These are phyloP conservation scores for Poeciliopsis retropinna DNA, from an alignment of 2,113 vertebrate genomes.

Conservation along the genomic window DNA sequence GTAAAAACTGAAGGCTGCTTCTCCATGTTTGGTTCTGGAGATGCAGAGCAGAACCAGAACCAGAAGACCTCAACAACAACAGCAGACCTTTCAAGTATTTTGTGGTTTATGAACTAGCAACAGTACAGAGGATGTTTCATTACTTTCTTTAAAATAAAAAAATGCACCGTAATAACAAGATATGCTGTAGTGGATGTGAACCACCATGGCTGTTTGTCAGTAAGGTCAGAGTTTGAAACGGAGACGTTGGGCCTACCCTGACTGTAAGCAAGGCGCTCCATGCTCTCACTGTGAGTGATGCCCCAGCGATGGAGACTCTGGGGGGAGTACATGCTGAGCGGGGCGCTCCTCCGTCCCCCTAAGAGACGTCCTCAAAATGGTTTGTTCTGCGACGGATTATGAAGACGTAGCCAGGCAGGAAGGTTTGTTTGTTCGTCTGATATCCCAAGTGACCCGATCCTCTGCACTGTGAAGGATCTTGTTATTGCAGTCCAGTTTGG, in stretches of 20 bases:
- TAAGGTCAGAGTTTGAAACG: slow-evolving; percentile 1
- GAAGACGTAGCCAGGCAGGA: background rate
- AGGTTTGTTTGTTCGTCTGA: slow-evolving; percentile 8
- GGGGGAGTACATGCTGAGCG: slow-evolving; percentile 80
- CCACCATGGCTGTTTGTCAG: too few species aligned
- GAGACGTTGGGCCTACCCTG: slow-evolving; percentile 71
- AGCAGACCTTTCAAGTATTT: too few species aligned
- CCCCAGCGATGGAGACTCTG: slow-evolving; percentile 84
- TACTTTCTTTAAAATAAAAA: too few species aligned
- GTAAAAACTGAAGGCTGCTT: too few species aligned
- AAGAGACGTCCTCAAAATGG: slow-evolving; percentile 9
- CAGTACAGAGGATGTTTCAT: too few species aligned
- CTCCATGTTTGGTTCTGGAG: too few species aligned
- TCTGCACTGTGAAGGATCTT: background rate
- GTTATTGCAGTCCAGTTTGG: background rate
- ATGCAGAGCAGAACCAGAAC: too few species aligned
- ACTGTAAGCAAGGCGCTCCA: slow-evolving; percentile 81
- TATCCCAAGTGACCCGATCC: background rate
- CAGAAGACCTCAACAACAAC: too few species aligned
- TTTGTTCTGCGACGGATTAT: background rate
- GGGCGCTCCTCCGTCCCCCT: slow-evolving; percentile 8
- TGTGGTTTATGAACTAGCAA: too few species aligned
- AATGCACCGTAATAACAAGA: too few species aligned
- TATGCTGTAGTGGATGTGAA: too few species aligned
- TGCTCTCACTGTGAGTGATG: slow-evolving; percentile 82